Percentiles rank a stretch among this genome's conserved stretches.
Evolutionary conservation across 2,888 invertebrate genomes (phyloP).

Genomic region (Conistra vaccinii): DNA sequence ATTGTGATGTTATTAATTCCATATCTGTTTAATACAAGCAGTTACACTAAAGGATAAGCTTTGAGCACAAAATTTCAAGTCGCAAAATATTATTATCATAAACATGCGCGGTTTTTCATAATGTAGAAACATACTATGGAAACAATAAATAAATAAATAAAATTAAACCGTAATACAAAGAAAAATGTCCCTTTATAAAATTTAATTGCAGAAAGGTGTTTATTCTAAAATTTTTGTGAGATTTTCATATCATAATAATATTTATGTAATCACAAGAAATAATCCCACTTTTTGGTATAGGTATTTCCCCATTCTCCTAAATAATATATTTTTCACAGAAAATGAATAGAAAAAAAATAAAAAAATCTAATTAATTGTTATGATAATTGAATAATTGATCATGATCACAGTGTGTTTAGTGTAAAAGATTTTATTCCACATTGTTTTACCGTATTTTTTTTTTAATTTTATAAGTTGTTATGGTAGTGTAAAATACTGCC

Average conservation of each 20-base stretch:
- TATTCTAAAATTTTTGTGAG: conserved; percentile 9
- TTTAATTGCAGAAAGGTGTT: too few relatives aligned
- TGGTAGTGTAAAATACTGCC: conserved; percentile 30
- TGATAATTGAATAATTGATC: too few relatives aligned
- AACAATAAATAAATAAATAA: too few relatives aligned
- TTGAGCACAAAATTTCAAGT: neutral
- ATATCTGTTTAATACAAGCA: neutral
- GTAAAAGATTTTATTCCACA: neutral
- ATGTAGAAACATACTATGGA: too few relatives aligned
- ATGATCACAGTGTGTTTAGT: conserved; percentile 4
- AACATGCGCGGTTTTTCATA: neutral
- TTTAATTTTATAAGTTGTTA: neutral
- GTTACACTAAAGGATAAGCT: neutral
- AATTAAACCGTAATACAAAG: neutral
- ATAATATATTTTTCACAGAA: neutral
- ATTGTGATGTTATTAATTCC: neutral
- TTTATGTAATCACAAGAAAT: neutral
- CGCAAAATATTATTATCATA: neutral
- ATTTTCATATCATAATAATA: neutral
- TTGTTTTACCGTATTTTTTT: conserved; percentile 11
- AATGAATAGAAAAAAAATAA: neutral
- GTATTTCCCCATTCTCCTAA: neutral
- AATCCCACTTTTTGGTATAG: conserved; percentile 3
- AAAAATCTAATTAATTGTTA: neutral
- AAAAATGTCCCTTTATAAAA: neutral